Conservation (phyloP, 2,113 vertebrate species). For the Atrichornis clamosus region DNA sequence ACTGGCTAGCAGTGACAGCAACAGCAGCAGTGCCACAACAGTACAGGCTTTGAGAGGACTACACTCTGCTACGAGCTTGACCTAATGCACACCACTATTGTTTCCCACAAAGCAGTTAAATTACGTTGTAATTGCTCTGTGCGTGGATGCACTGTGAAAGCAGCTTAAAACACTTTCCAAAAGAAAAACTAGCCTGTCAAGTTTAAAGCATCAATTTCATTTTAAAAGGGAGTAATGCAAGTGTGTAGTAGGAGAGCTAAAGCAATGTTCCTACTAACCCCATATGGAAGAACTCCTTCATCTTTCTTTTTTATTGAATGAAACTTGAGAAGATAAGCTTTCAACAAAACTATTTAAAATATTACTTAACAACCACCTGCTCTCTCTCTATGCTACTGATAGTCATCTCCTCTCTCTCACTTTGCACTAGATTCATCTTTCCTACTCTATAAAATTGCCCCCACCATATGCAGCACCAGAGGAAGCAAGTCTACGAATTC, state of each 20-base stretch:
- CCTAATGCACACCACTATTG: background rate
- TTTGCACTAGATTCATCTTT: background rate
- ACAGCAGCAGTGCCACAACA: background rate
- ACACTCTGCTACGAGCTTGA: background rate
- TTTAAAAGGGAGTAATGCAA: background rate
- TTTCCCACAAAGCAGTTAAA: background rate
- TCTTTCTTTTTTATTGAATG: background rate
- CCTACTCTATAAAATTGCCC: background rate
- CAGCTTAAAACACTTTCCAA: background rate
- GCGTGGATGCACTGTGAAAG: background rate
- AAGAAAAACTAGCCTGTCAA: background rate
- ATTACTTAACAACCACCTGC: background rate
- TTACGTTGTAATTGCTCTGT: background rate
- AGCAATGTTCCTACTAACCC: background rate
- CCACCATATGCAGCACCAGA: background rate
- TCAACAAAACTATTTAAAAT: background rate
- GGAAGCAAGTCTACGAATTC: background rate
- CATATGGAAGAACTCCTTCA: background rate
- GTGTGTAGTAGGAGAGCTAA: background rate
- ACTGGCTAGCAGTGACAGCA: background rate
- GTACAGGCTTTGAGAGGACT: background rate
- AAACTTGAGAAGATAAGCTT: background rate
- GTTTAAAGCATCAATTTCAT: background rate
- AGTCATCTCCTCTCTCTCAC: background rate
- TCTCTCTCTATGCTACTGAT: background rate